These are phyloP conservation scores for Imbricaverruca yamaguchii DNA, from an alignment of 2,888 invertebrate genomes.

Conservation along the genomic window DNA sequence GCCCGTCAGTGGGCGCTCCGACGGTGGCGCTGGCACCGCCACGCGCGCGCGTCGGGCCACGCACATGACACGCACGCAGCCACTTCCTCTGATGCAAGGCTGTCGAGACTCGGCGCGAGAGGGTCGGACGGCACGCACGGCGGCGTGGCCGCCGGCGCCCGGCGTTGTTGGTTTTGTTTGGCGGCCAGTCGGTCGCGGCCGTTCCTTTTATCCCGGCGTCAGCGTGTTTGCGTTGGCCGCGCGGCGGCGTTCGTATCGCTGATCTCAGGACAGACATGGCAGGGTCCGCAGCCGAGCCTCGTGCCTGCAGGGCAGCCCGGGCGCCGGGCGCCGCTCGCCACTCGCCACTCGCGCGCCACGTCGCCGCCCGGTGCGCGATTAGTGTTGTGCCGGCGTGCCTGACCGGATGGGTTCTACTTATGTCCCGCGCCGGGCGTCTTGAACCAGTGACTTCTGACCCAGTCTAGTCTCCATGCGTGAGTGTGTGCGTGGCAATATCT, in stretches of 20 bases:
- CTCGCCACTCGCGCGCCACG: not conserved
- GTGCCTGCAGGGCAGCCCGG: not conserved
- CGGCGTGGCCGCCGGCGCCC: not conserved
- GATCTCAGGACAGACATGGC: slow-evolving; percentile 17
- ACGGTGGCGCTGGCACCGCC: slow-evolving; percentile 23
- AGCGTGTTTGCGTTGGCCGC: not conserved
- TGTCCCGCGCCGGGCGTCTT: not conserved
- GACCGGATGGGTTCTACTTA: not conserved
- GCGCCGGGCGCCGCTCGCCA: not conserved
- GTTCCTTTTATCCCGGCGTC: not conserved
- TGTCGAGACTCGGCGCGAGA: not conserved
- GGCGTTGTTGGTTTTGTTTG: not conserved
- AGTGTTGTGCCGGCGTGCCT: not conserved
- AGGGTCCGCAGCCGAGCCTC: not conserved
- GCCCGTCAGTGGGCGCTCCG: slow-evolving; percentile 25
- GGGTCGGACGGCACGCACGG: slow-evolving; percentile 2
- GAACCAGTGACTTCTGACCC: slow-evolving; percentile 15
- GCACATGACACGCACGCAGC: slow-evolving; percentile 33
- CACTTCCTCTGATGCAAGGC: slow-evolving; percentile 15
- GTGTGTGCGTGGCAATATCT: slow-evolving; percentile 21
- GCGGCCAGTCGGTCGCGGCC: not conserved
- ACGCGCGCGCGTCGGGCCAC: slow-evolving; percentile 29
- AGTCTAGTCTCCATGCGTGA: slow-evolving; percentile 21
- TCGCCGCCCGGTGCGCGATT: not conserved
- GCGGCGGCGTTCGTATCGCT: slow-evolving; percentile 2